phyloP scores from a whole-genome alignment of 1,140 invertebrate species.

The Drosophila bifasciata region DNA sequence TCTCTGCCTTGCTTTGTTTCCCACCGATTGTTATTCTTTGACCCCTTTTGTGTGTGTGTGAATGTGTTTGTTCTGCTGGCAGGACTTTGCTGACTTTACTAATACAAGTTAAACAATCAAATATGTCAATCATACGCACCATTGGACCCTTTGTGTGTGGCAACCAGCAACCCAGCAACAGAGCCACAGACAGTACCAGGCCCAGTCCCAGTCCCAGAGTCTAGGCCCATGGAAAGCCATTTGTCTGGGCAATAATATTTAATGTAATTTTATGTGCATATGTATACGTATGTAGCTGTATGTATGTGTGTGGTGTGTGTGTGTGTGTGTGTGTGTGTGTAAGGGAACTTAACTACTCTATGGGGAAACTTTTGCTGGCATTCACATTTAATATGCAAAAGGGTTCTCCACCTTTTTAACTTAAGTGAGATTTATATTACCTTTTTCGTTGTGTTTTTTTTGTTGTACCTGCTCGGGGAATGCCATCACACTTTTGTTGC shows the following conservation, averaged over 20 bases:
- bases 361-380: conserved; percentile 5
- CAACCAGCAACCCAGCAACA: conserved; percentile 9
- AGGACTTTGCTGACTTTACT: conserved; percentile 51
- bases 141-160: conserved; percentile 43
- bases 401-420: conserved; percentile 2
- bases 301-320: background rate
- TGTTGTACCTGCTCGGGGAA: no score
- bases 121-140: conserved; percentile 73
- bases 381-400: conserved; percentile 19
- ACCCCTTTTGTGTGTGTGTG: background rate
- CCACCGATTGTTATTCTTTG: background rate
- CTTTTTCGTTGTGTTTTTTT: background rate
- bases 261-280: conserved; percentile 54
- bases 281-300: conserved; percentile 1
- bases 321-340: background rate
- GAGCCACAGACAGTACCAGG: background rate
- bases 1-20: no score
- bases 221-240: conserved; percentile 8
- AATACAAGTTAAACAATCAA: conserved; percentile 62
- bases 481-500: no score
- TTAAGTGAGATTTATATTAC: conserved; percentile 14
- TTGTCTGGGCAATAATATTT: conserved; percentile 48
- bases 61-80: conserved; percentile 3
- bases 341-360: conserved; percentile 27
- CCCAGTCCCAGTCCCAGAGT: no score